Base-by-base conservation (phyloP, 2,797 vertebrate species). In the Dallia pectoralis region DNA sequence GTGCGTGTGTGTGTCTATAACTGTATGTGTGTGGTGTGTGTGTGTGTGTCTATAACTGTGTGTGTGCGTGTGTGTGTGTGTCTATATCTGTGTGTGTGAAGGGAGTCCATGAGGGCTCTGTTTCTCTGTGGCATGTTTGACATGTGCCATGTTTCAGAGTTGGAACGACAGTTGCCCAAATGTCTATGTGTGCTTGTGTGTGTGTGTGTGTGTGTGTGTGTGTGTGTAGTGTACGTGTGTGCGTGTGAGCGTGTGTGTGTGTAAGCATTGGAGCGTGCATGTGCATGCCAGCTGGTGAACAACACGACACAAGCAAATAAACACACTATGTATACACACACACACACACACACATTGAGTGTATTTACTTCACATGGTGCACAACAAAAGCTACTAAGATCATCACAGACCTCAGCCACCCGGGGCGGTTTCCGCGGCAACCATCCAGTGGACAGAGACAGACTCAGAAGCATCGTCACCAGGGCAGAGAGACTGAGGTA, bases 91-190 rank as follows among this genome's bases (percentile, higher is more conserved):
- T 74, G 69, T 69, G 32, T 69, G 47, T 64, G 63, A 32, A 48
- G 51, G 61, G 66, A 25, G 3, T 4, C 68, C 74, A 68, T 56
- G 27, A 32, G 74, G 78, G 62, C 66, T 64, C 64, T 71, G 72
- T 73, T 27, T 72, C 66, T 70, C 48, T 74, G 27, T 81, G 47
- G n/a, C n/a, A n/a, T 69, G 75, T 78, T 49, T 49, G 49, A 22
- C 29, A 4, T 70, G 49, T 59, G 30, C 18, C 49, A 56, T 70
- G 69, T 70, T n/a, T n/a, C 40, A 51, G 47, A 69, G 32, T 70
- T 29, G 32, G 6, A 69, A 49, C 15, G 47, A 69, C 68, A 69
- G 68, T 53, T 16, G 68, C 49, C 66, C 66, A 1, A 48, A 25
- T 40, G n/a, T 22, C 11, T 15, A 25, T 65, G 63, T 33, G 15